These are phyloP conservation scores for Phylloscopus whistleri DNA, from an alignment of 2,113 vertebrate genomes.

Conservation along the genomic window DNA sequence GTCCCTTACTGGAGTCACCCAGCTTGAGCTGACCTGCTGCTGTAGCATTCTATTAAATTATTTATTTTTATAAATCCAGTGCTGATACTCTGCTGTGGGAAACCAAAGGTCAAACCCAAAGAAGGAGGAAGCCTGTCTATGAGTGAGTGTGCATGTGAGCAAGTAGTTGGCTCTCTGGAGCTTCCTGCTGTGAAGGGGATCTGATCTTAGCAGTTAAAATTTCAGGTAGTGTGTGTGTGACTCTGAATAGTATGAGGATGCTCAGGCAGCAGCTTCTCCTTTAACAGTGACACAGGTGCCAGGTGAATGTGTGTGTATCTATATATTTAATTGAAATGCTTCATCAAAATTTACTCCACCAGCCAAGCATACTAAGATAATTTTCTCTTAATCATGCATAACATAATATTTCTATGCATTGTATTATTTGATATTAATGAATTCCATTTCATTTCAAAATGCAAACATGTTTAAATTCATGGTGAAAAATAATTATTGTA, in stretches of 20 bases:
- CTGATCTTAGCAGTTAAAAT: neutral
- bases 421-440: neutral
- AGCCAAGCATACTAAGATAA: neutral
- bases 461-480: neutral
- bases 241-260: neutral
- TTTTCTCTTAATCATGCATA: neutral
- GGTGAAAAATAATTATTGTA: neutral
- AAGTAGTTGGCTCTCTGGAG: neutral
- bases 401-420: neutral
- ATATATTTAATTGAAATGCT: neutral
- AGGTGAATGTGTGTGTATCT: neutral
- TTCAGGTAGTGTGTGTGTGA: neutral
- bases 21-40: neutral
- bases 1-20: neutral
- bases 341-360: neutral
- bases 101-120: neutral
- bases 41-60: neutral
- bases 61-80: neutral
- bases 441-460: neutral
- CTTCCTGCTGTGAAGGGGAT: no score
- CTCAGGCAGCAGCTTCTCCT: neutral
- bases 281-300: neutral
- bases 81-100: neutral
- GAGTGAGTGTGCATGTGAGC: neutral
- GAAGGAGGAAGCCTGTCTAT: neutral